Evolutionary conservation across 2,888 invertebrate species (phyloP).

Genomic region (Scaptomyza polygonia): DNA sequence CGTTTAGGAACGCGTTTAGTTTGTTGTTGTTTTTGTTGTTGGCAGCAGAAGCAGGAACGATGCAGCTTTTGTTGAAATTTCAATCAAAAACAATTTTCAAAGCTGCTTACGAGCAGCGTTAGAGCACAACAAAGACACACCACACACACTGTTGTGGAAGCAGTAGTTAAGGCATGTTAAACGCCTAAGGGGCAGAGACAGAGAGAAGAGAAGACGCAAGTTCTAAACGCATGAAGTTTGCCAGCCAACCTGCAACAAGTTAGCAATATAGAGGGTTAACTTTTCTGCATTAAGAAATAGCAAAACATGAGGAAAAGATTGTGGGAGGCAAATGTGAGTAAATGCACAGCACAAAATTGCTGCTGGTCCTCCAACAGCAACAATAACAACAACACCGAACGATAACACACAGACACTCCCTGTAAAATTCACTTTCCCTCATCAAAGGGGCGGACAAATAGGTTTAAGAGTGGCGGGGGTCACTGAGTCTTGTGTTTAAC

Average conservation of each 20-base stretch:
- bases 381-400: slow-evolving; percentile 33
- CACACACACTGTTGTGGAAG: not conserved
- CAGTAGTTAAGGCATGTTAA: slow-evolving; percentile 28
- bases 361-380: slow-evolving; percentile 60
- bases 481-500: slow-evolving; percentile 58
- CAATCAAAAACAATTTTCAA: slow-evolving; percentile 73
- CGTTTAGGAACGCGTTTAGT: slow-evolving; percentile 29
- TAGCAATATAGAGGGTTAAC: slow-evolving; percentile 30
- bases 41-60: slow-evolving; percentile 22
- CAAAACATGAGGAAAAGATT: too few species aligned
- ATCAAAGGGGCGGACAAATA: slow-evolving; percentile 10
- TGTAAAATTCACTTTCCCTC: slow-evolving; percentile 41
- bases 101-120: slow-evolving; percentile 49
- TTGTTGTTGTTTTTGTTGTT: slow-evolving; percentile 24
- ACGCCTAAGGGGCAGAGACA: slow-evolving; percentile 37
- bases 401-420: slow-evolving; percentile 47
- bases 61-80: slow-evolving; percentile 71
- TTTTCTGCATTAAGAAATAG: not conserved
- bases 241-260: slow-evolving; percentile 67
- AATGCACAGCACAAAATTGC: slow-evolving; percentile 58
- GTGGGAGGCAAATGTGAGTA: slow-evolving; percentile 21
- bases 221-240: slow-evolving; percentile 44
- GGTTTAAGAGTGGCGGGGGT: not conserved
- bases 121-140: not conserved
- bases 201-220: not conserved